Conservation (phyloP, 2,797 vertebrate species). For the Falco peregrinus region DNA sequence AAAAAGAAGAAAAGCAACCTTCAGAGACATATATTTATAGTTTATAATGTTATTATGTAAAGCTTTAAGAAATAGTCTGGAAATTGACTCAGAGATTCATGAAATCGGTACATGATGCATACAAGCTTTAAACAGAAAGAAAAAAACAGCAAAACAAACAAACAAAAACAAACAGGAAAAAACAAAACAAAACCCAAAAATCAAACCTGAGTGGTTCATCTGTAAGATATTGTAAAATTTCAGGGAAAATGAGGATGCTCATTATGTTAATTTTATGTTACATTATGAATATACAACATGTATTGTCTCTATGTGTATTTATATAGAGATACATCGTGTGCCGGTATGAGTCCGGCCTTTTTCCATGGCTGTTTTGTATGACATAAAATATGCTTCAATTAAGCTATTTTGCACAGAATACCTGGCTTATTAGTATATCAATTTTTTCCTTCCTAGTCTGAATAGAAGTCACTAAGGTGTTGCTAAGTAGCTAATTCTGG, state of each 20-base stretch:
- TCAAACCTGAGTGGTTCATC: neutral
- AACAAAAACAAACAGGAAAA: neutral
- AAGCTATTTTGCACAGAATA: neutral
- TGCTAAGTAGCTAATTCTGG: neutral
- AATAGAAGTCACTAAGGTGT: neutral
- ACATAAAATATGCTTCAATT: neutral
- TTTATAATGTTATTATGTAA: slow-evolving; percentile 2
- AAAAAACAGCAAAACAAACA: neutral
- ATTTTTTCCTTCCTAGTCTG: neutral
- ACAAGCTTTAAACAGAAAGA: neutral
- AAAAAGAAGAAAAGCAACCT: neutral
- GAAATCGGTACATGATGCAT: neutral
- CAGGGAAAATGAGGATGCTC: slow-evolving; percentile 8
- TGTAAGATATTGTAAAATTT: slow-evolving; percentile 43
- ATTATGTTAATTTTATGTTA: neutral
- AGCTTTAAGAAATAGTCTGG: slow-evolving; percentile 37
- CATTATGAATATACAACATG: neutral
- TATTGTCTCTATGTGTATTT: neutral
- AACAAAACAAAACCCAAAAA: too few relatives aligned
- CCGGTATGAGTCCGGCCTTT: neutral
- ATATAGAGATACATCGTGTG: neutral
- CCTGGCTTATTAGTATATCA: neutral
- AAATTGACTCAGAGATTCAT: slow-evolving; percentile 7
- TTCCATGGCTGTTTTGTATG: neutral
- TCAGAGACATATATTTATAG: slow-evolving; percentile 11